Conservation (phyloP, 2,113 vertebrate genomes). For the Zingel zingel region DNA sequence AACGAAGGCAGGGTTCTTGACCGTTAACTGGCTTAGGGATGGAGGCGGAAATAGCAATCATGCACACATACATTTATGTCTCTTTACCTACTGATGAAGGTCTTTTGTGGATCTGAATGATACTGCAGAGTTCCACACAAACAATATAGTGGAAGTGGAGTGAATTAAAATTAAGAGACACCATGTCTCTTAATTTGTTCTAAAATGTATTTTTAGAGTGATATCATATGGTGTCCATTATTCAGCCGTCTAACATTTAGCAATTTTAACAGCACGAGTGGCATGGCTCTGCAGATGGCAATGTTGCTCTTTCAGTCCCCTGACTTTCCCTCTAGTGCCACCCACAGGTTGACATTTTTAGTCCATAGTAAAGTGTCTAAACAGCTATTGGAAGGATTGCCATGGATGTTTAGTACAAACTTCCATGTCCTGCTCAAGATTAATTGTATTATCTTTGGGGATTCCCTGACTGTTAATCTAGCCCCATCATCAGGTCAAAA, state of each 20-base stretch:
- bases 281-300: background rate
- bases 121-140: no score
- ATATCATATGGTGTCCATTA: background rate
- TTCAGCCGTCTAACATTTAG: background rate
- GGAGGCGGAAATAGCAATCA: background rate
- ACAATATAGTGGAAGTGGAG: background rate
- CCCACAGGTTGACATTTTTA: no score
- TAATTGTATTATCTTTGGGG: no score
- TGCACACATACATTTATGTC: background rate
- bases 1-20: background rate
- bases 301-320: no score
- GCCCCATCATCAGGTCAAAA: no score
- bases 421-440: no score
- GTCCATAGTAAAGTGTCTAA: no score
- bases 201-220: background rate
- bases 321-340: no score
- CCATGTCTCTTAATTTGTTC: background rate
- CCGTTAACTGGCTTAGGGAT: background rate
- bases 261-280: background rate
- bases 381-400: no score
- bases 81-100: constrained; percentile 5
- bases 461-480: no score
- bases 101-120: constrained; percentile 4
- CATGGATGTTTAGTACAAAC: no score
- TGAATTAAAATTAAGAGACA: background rate